Conservation (phyloP, 2,888 invertebrate species). For the Tortricodes alternella region DNA sequence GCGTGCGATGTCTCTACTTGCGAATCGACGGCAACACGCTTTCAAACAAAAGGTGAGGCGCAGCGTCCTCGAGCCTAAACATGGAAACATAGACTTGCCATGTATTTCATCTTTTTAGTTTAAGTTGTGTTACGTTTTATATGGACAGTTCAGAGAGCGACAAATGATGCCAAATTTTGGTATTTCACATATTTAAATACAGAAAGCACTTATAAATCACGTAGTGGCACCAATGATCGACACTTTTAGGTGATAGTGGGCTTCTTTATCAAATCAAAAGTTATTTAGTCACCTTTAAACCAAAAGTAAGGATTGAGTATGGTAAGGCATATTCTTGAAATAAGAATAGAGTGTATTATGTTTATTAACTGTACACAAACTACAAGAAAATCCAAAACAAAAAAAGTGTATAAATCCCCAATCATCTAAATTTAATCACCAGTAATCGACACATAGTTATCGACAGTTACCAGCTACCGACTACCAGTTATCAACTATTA, state of each 20-base stretch:
- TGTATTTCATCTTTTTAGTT: no score
- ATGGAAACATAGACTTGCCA: no score
- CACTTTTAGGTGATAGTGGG: slow-evolving; percentile 4
- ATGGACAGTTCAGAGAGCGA: no score
- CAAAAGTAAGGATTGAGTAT: neutral
- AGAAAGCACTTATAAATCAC: no score
- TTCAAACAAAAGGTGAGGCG: no score
- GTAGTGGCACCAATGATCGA: slow-evolving; percentile 5
- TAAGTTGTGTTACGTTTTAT: no score
- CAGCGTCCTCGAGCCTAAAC: no score
- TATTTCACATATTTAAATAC: no score
- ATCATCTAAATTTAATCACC: no score
- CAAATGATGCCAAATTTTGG: no score
- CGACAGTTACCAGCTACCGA: neutral
- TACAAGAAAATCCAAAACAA: neutral
- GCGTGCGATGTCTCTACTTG: no score
- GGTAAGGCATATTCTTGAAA: slow-evolving; percentile 1
- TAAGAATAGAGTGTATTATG: neutral
- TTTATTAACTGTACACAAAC: neutral
- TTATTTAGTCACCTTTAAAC: neutral
- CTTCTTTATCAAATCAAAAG: neutral
- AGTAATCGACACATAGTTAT: neutral
- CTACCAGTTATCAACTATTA: neutral
- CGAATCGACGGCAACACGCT: no score
- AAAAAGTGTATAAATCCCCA: neutral